These are phyloP conservation scores for Drosophila prolongata DNA, from an alignment of 2,888 invertebrate species.

Conservation along the genomic window DNA sequence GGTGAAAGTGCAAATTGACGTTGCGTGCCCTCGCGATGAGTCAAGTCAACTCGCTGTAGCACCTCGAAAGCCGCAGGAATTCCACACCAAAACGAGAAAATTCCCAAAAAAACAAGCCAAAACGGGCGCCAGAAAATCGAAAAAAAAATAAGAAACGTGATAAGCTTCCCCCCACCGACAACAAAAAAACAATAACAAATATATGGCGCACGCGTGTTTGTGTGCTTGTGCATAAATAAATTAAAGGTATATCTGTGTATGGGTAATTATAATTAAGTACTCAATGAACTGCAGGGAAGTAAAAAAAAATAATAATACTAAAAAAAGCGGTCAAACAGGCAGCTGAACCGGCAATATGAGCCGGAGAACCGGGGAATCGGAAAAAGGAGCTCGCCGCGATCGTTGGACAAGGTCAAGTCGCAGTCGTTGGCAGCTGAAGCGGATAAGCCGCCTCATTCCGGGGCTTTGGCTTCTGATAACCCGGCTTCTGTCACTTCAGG, in stretches of 20 bases:
- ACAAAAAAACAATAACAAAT: conserved; percentile 10
- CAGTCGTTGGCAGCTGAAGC: conserved; percentile 36
- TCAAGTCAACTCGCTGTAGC: conserved; percentile 19
- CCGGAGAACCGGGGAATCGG: conserved; percentile 1
- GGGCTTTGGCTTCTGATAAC: conserved; percentile 65
- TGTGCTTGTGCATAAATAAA: conserved; percentile 39
- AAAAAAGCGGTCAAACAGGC: conserved; percentile 68
- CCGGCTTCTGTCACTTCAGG: conserved; percentile 8
- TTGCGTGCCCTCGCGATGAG: conserved; percentile 27
- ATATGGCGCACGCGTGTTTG: conserved; percentile 1
- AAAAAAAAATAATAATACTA: conserved; percentile 5
- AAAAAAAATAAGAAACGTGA: conserved; percentile 57
- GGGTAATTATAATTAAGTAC: conserved; percentile 69
- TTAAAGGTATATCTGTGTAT: conserved; percentile 39
- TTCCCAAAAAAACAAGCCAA: conserved; percentile 25
- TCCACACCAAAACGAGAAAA: conserved; percentile 46
- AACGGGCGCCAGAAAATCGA: conserved; percentile 41
- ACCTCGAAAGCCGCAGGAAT: conserved; percentile 26
- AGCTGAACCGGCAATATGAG: conserved; percentile 60
- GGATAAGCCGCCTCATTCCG: conserved; percentile 64
- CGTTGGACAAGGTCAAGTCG: conserved; percentile 66
- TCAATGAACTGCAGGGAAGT: conserved; percentile 78
- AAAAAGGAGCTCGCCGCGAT: conserved; percentile 45
- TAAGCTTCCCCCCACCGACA: conserved; percentile 39
- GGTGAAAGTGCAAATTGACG: conserved; percentile 43